Evolutionary conservation across 1,140 invertebrate genomes (phyloP).

Genomic region (Papilio helenus): DNA sequence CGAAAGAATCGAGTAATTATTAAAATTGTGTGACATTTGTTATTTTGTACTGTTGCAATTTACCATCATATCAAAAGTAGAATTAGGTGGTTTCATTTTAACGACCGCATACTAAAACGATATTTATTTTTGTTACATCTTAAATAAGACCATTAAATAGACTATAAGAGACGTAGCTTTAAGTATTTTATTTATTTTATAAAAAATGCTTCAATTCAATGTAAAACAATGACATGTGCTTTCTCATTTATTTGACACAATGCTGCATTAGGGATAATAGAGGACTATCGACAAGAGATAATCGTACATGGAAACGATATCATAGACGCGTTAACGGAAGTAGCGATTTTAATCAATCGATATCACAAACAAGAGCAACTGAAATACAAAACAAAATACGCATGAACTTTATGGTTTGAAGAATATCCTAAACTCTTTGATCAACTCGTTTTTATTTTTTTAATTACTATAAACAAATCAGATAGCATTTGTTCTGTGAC

Average conservation of each 20-base stretch:
- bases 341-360: not conserved
- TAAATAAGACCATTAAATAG: too few species aligned
- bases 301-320: not conserved
- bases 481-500: too few species aligned
- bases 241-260: not conserved
- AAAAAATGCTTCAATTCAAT: not conserved
- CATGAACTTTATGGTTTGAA: not conserved
- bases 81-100: too few species aligned
- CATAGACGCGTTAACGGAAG: not conserved
- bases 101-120: too few species aligned
- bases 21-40: too few species aligned
- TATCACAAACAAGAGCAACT: not conserved
- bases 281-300: not conserved
- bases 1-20: too few species aligned
- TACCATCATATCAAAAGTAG: not conserved
- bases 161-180: too few species aligned
- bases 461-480: too few species aligned
- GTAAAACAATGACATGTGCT: not conserved
- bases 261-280: not conserved
- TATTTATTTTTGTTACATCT: too few species aligned
- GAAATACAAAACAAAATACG: not conserved
- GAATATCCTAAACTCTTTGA: not conserved
- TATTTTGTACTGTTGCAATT: too few species aligned
- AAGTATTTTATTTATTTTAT: not conserved
- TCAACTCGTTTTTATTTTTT: not conserved